Evolutionary conservation across 2,113 vertebrate genomes (phyloP).

Genomic region (Eretmochelys imbricata): DNA sequence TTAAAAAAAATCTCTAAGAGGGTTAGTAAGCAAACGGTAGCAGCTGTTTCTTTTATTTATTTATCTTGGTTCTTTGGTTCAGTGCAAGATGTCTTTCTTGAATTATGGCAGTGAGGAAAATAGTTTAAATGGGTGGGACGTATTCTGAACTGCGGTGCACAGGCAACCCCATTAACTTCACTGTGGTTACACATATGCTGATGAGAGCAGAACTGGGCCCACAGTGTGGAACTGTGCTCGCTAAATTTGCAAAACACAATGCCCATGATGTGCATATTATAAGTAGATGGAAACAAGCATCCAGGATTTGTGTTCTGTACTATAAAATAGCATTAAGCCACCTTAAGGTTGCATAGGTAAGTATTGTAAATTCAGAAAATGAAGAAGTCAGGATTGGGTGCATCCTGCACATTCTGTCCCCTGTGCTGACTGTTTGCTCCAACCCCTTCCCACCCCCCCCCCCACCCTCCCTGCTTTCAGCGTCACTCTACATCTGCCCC

Average conservation of each 20-base stretch:
- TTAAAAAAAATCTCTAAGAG: not conserved
- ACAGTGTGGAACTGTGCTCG: slow-evolving; percentile 35
- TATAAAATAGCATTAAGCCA: slow-evolving; percentile 69
- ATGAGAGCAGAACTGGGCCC: slow-evolving; percentile 64
- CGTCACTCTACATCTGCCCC: not conserved
- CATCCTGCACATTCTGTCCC: slow-evolving; percentile 51
- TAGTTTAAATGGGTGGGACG: not conserved
- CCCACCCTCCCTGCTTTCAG: not conserved
- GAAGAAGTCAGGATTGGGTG: slow-evolving; percentile 65
- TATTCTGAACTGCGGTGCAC: not conserved
- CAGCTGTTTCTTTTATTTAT: not conserved
- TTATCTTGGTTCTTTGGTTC: not conserved
- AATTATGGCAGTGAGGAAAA: not conserved
- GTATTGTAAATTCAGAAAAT: slow-evolving; percentile 72
- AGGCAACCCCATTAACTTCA: slow-evolving; percentile 73
- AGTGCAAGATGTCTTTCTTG: not conserved
- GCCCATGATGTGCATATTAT: slow-evolving; percentile 67
- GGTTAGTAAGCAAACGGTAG: not conserved
- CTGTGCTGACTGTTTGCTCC: slow-evolving; percentile 51
- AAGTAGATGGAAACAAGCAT: slow-evolving; percentile 64
- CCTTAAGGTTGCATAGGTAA: slow-evolving; percentile 68
- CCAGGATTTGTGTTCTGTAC: slow-evolving; percentile 69
- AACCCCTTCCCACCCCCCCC: slow-evolving; percentile 44
- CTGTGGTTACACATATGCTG: slow-evolving; percentile 62
- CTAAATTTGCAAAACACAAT: slow-evolving; percentile 75